Evolutionary conservation across 2,888 invertebrate species (phyloP).

Genomic region (Cataglyphis altisquamis): DNA sequence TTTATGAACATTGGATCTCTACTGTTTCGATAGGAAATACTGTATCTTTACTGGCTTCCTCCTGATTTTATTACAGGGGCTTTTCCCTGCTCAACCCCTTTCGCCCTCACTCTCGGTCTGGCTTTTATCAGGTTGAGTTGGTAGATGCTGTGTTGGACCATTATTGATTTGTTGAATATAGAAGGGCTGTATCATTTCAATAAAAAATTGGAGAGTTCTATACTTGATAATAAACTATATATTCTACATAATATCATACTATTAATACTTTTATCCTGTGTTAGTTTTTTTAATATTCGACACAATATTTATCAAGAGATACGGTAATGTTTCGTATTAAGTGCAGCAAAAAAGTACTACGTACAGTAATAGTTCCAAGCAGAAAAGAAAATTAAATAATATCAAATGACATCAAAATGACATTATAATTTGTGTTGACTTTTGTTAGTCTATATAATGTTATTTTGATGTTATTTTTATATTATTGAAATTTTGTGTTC

Average conservation of each 20-base stretch:
- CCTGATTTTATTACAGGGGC: constrained; percentile 77
- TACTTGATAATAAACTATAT: constrained; percentile 1
- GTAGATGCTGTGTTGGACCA: constrained; percentile 84
- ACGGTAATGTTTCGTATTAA: no score
- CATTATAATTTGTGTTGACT: no score
- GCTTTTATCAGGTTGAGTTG: constrained; percentile 74
- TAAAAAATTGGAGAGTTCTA: constrained; percentile 14
- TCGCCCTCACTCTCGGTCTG: constrained; percentile 72
- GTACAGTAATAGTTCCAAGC: no score
- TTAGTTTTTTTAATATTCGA: background rate
- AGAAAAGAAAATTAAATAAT: no score
- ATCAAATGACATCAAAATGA: no score
- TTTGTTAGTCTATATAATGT: no score
- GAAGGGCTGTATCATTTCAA: constrained; percentile 14
- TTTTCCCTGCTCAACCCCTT: constrained; percentile 73
- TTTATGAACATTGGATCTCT: constrained; percentile 77
- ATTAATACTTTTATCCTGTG: background rate
- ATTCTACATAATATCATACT: background rate
- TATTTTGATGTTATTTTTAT: no score
- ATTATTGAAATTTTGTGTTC: no score
- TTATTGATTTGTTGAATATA: constrained; percentile 79
- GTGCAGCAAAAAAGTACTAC: no score
- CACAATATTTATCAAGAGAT: no score
- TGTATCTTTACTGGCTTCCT: constrained; percentile 82
- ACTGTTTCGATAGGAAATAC: constrained; percentile 79